Base-by-base conservation (phyloP, 2,797 vertebrate species). In the Sebastes paucispinis region DNA sequence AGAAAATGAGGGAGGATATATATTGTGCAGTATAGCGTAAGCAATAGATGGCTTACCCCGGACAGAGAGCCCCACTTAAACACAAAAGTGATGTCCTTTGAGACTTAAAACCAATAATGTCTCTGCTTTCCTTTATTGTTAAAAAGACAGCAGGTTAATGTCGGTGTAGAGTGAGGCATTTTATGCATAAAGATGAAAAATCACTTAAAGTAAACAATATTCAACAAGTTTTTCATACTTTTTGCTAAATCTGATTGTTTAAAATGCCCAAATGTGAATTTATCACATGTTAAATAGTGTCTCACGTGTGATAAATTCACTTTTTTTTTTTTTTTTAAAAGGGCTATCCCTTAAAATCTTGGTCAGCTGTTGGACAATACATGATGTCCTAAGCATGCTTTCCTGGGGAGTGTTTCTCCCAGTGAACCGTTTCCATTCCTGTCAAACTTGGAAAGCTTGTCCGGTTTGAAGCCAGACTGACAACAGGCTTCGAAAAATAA, bases 1-100 rank as follows among this genome's bases (percentile, higher is more conserved):
- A 81, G 70, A 83, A 91, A 89, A 88, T 73, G 76, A 86, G 80
- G 73, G 73, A 89, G 85, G 74, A 83, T 90, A 82, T 89, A 87
- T 79, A 84, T 86, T 83, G 88, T 88, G 77, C 80, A 76, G 83
- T 77, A 86, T 68, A 91, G 77, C 79, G 75, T 81, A 65, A 80
- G 82, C 50, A 76, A 58, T 57, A 69, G 69, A 86, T 78, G 86
- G 58, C 65, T 84, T 83, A 59, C 36, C 29, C 78, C 9, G 54
- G 64, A 86, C 64, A 79, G 80, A 90, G 83, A 90, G 74, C 62
- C 50, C 75, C 81, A 85, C 87, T 91, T 90, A 77, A 88, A 88
- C 32, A 89, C 68, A 81, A 77, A 90, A 90, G 47, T 43, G 43
- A 80, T 85, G 75, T 82, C 74, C 76, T 87, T 50, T 87, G 83